Conservation (phyloP, 2,113 vertebrate genomes). For the Anarhynchus alexandrinus region DNA sequence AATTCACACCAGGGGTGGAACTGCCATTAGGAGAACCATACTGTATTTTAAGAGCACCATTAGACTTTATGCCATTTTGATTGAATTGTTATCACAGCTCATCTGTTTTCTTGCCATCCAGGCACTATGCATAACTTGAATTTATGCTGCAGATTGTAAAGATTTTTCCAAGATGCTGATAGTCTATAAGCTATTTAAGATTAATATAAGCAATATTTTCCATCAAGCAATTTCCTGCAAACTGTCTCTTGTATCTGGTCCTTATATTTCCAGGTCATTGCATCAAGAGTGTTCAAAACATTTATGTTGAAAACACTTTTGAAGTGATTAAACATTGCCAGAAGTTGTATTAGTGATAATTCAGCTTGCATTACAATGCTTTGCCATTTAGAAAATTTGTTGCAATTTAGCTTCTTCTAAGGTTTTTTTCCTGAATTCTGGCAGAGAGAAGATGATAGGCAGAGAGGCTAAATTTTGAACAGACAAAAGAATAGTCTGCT, state of each 20-base stretch:
- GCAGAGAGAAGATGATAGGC: background rate
- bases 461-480: background rate
- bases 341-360: background rate
- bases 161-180: background rate
- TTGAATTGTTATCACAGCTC: background rate
- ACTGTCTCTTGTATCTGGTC: background rate
- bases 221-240: background rate
- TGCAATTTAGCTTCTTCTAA: background rate
- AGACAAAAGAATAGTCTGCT: background rate
- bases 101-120: conserved; percentile 3
- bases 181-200: background rate
- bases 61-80: conserved; percentile 15
- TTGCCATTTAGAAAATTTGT: background rate
- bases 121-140: background rate
- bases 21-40: background rate
- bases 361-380: background rate
- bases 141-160: background rate
- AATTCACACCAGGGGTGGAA: background rate
- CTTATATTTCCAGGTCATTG: background rate
- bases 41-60: background rate
- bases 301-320: background rate
- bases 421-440: background rate
- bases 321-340: background rate
- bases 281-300: background rate
- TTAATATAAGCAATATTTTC: conserved; percentile 8